Base-by-base conservation (phyloP, 2,888 invertebrate species). In the Cerceris rybyensis region DNA sequence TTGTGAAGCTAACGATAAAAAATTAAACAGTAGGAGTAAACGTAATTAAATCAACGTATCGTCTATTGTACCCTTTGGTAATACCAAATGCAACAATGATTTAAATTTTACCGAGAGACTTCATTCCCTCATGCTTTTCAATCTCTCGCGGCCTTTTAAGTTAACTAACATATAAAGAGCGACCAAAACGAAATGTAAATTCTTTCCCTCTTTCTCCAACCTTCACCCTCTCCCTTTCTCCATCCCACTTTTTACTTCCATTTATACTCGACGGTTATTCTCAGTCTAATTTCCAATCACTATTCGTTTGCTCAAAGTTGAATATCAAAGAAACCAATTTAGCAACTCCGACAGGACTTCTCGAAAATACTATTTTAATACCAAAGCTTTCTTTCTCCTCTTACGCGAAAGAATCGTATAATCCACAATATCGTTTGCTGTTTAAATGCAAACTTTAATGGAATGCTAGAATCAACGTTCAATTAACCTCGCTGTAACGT, bases 301-400 rank as follows among this genome's bases (percentile, higher is more conserved):
- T 39, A 41, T 59, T 16, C 58, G 42, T 14, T 59, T 42, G 58
- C 58, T 39, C 41, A 42, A 59, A 11, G 13, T 59, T 14, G 58
- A 42, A 41, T 41, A 41, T 59, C 41, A 59, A 59, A 42, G 42
- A 41, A 59, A 59, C n/a, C 13, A 39, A 41, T 59, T 55, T 17
- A 28, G 17, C 11, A 7, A 17, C 13, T 13, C 17, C 49, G 61
- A 42, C 59, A 8, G 42, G n/a, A 59, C 43, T 50, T 50, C n/a
- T 50, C n/a, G 6, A n/a, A n/a, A n/a, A 50, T 50, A 50, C 50
- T 50, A n/a, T 50, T 50, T n/a, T 28, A 28, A 28, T 28, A 28
- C 28, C 28, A 58, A 58, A 58, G 41, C 13, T 28, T 41, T 7
- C 41, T 41, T 28, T 41, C 58, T 13, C 14, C n/a, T 55, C n/a